Conservation (phyloP, 1,140 invertebrate species). For the Drosophila sturtevanti region DNA sequence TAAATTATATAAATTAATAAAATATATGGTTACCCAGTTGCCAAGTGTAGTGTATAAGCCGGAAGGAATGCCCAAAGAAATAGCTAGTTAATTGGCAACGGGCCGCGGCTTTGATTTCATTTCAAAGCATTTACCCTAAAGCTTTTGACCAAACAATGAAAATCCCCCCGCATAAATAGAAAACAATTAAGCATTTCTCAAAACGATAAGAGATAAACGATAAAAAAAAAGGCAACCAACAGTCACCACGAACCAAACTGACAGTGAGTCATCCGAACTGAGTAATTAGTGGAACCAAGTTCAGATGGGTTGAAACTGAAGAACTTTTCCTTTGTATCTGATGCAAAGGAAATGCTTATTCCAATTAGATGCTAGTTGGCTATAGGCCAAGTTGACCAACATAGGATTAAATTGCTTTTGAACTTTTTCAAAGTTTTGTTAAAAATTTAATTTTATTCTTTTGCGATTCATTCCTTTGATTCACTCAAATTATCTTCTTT, state of each 20-base stretch:
- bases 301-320: constrained; percentile 27
- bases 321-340: constrained; percentile 66
- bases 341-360: constrained; percentile 54
- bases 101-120: neutral
- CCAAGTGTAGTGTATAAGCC: neutral
- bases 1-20: too few relatives aligned
- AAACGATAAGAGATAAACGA: constrained; percentile 65
- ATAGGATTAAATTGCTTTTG: constrained; percentile 25
- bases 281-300: constrained; percentile 55
- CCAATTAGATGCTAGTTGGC: constrained; percentile 26
- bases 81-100: neutral
- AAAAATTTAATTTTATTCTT: neutral
- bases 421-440: neutral
- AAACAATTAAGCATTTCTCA: constrained; percentile 69
- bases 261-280: constrained; percentile 15
- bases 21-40: neutral
- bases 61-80: neutral
- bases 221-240: constrained; percentile 47
- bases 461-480: neutral
- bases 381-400: constrained; percentile 43
- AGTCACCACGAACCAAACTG: constrained; percentile 25
- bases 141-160: constrained; percentile 67
- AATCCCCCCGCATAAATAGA: constrained; percentile 72
- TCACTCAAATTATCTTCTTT: neutral
- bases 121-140: constrained; percentile 38